Base-by-base conservation (phyloP, 2,888 invertebrate species). In the Polyploca ridens region DNA sequence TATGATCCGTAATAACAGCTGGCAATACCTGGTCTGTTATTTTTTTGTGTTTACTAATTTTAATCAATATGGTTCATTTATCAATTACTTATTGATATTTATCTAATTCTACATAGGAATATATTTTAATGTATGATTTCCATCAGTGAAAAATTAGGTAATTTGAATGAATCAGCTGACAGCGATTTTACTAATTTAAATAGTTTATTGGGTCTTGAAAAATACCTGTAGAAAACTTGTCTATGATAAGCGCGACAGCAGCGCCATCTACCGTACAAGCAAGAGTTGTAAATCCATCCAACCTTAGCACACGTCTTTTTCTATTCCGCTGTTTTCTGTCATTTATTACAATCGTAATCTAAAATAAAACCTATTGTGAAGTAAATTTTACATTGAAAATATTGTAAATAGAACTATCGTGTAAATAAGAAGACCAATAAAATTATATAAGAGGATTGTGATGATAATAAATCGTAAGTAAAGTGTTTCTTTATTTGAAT, bases 241-340 rank as follows among this genome's bases (percentile, higher is more conserved):
- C 86, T 91, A 87, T 92, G 91, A 78, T 73, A 64, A 35, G n/a
- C 61, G 62, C 38, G 62, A 46, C 46, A 61, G 63, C 66, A 71
- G 70, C 85, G 90, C 89, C 93, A 91, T 92, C 92, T 93, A 76
- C 81, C 79, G 88, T 71, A 65, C 62, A 70, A 66, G 75, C 68
- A 75, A 77, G 70, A 13, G 38, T 75, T 67, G 77, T 76, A 79
- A 82, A 81, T 83, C 84, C 83, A 85, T 85, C 83, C 83, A 78
- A 79, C 82, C 79, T 75, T 77, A 78, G 75, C 81, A 82, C 87
- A 91, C 91, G 90, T 92, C 89, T 90, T 89, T 89, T 90, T 89
- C 82, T 84, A 86, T 85, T 87, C 85, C 82, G 86, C 86, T 92
- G 89, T 90, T 91, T 90, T 91, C 90, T 90, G 90, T 89, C 89